Evolutionary conservation across 2,797 vertebrate species (phyloP), one percentile per base, ranked within the genome.

Genomic region (Hemibagrus guttatus): DNA sequence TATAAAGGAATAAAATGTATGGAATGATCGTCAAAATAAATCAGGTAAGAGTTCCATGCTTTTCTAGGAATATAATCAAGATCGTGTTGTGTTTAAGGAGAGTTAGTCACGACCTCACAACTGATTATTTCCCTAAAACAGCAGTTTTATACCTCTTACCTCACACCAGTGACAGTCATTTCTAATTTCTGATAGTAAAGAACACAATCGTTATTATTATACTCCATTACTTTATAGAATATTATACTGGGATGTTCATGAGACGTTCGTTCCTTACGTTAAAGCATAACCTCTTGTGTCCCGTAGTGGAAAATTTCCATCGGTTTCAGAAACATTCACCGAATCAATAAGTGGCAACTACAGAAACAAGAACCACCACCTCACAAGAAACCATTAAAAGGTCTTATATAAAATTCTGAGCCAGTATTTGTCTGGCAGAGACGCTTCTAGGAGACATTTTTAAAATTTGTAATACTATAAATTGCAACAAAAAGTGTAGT

Each of bases 281-380:
- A 3, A 2, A 35, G 28, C 0, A 5, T 56, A 31, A 56, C 19
- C 17, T 5, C 3, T 0, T 5, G 1, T 4, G 7, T 28, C 17
- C 28, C 0, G 9, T 35, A 11, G 5, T 58, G 75, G 39, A 23
- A 56, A 21, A 35, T 26, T 0, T 31, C 46, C 1, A 16, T 17
- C 14, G 2, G 39, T 72, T 26, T 52, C n/a, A 4, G 49, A 21
- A 56, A 76, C 17, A 6, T 16, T 31, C 26, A 11, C 39, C 69
- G 21, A 21, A 21, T 7, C 1, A 54, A 4, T 2, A 42, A 17
- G 49, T 8, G 74, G 49, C 54, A 19, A 54, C 49, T 31, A 76
- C 54, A 28, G 28, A 64, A 81, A 81, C 39, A 17, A n/a, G 7
- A 39, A 58, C 28, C 5, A 26, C 52, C 23, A 21, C 58, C 12